Conservation (phyloP, 1,140 invertebrate genomes). For the Trichoplusia ni region DNA sequence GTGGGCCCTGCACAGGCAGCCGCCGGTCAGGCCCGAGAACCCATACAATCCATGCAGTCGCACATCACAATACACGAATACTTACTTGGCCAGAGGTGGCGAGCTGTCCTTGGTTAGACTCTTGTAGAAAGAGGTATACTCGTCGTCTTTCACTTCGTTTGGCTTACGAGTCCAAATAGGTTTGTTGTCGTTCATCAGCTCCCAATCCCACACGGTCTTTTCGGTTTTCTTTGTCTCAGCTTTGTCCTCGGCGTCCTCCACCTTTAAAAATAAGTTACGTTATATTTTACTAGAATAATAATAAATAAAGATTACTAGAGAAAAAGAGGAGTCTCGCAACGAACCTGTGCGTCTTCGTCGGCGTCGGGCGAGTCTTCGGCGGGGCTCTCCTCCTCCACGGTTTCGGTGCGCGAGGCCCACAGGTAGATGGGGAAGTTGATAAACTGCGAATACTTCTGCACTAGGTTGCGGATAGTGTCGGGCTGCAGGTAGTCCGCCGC, state of each 20-base stretch:
- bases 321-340: not conserved
- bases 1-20: conserved; percentile 85
- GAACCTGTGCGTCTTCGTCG: conserved; percentile 84
- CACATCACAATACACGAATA: not conserved
- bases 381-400: conserved; percentile 92
- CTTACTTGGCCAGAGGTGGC: conserved; percentile 89
- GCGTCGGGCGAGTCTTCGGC: conserved; percentile 84
- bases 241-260: conserved; percentile 87
- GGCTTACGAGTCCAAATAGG: conserved; percentile 98
- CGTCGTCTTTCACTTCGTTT: conserved; percentile 90
- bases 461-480: conserved; percentile 93
- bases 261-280: conserved; percentile 52
- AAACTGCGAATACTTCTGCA: conserved; percentile 99
- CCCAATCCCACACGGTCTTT: conserved; percentile 99
- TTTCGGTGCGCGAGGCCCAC: conserved; percentile 96
- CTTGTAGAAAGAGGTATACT: conserved; percentile 98
- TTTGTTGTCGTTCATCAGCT: conserved; percentile 97
- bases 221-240: conserved; percentile 96
- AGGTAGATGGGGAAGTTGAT: conserved; percentile 99
- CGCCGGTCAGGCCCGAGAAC: conserved; percentile 74
- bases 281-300: not conserved
- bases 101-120: conserved; percentile 95
- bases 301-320: not conserved
- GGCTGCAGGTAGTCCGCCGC: conserved; percentile 97
- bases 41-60: not conserved